A percentile compares a stretch with the other conserved stretches of the same genome.
Conservation (phyloP, 2,888 invertebrate species). For the Lycophotia porphyrea region DNA sequence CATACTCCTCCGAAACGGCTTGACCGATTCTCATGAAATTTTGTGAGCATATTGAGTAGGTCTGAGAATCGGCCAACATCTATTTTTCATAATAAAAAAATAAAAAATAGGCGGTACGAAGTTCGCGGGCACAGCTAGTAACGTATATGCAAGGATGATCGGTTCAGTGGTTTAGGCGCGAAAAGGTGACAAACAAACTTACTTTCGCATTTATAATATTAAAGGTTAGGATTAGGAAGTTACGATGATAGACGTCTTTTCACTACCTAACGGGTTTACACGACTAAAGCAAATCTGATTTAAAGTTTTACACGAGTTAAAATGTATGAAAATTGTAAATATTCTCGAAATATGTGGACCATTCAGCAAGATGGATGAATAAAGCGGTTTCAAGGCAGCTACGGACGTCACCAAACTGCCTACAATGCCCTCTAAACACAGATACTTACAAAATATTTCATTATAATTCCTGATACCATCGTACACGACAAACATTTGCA, state of each 20-base stretch:
- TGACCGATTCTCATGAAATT: too few species aligned
- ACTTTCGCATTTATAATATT: too few species aligned
- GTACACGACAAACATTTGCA: slow-evolving; percentile 43
- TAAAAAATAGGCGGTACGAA: too few species aligned
- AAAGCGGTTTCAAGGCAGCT: slow-evolving; percentile 50
- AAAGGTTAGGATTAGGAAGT: too few species aligned
- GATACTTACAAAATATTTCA: slow-evolving; percentile 42
- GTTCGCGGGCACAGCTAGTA: too few species aligned
- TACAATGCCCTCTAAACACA: slow-evolving; percentile 39
- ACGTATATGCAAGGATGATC: too few species aligned
- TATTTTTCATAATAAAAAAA: too few species aligned
- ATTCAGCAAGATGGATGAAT: slow-evolving; percentile 42
- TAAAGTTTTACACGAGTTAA: slow-evolving; percentile 9
- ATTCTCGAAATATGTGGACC: slow-evolving; percentile 20
- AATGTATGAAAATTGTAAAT: slow-evolving; percentile 20
- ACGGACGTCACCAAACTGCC: slow-evolving; percentile 47
- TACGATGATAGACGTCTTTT: not conserved
- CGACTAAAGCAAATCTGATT: not conserved
- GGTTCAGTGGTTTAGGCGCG: too few species aligned
- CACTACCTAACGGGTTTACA: not conserved
- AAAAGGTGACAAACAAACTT: too few species aligned
- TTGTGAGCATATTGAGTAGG: too few species aligned
- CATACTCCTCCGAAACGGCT: too few species aligned
- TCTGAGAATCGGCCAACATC: too few species aligned
- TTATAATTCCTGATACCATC: slow-evolving; percentile 39